Conservation (phyloP, 2,113 vertebrate genomes). For the Turdus rufiventris region DNA sequence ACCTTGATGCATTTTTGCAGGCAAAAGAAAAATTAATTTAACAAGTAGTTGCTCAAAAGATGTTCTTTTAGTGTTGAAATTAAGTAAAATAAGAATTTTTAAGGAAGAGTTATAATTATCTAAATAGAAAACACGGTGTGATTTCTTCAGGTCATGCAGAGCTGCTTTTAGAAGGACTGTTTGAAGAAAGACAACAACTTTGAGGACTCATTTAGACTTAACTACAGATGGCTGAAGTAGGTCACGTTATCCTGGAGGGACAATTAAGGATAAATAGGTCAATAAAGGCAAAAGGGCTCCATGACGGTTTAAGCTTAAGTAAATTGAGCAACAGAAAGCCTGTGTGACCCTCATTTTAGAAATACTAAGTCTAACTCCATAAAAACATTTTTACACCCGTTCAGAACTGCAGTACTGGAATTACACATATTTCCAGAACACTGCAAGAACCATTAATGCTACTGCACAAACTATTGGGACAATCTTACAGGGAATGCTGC, state of each 20-base stretch:
- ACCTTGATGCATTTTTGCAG: background rate
- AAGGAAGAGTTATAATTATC: background rate
- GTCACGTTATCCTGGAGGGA: background rate
- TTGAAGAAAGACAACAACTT: background rate
- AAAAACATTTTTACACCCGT: background rate
- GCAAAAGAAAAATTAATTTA: background rate
- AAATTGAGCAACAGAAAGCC: background rate
- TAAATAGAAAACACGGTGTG: background rate
- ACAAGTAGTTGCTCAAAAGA: background rate
- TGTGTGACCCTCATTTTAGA: background rate
- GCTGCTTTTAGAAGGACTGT: background rate
- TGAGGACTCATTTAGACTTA: background rate
- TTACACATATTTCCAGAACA: background rate
- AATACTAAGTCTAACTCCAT: background rate
- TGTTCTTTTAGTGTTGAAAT: background rate
- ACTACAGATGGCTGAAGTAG: slow-evolving; percentile 42
- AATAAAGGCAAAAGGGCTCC: slow-evolving; percentile 6
- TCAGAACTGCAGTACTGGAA: background rate
- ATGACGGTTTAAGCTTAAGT: background rate
- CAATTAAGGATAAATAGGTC: slow-evolving; percentile 46
- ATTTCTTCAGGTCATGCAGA: background rate
- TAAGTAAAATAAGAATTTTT: background rate
- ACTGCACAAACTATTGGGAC: background rate
- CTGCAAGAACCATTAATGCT: background rate
- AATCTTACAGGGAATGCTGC: background rate